These are phyloP conservation scores for Hyposoter dolosus DNA, from an alignment of 2,888 invertebrate species.

Conservation along the genomic window DNA sequence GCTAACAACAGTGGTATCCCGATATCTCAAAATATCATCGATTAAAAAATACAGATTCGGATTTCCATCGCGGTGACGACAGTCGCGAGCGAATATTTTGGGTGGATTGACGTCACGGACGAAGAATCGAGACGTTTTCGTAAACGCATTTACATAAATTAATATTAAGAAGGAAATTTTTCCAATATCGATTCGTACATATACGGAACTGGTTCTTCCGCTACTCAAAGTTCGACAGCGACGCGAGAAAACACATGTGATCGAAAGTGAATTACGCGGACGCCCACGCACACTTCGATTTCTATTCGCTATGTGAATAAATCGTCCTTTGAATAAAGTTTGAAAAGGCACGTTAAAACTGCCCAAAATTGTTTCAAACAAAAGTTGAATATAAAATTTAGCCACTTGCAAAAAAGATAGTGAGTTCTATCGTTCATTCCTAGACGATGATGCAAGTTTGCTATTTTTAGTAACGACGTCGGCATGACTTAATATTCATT, in stretches of 20 bases:
- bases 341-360: neutral
- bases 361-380: neutral
- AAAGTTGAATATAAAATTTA: neutral
- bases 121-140: conserved; percentile 3
- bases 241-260: neutral
- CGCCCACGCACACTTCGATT: neutral
- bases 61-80: neutral
- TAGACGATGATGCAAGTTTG: neutral
- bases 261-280: neutral
- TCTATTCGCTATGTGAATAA: neutral
- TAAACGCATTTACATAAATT: neutral
- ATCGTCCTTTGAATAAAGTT: neutral
- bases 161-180: neutral
- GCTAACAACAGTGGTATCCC: too few relatives aligned
- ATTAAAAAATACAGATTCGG: neutral
- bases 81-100: neutral
- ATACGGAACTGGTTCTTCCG: neutral
- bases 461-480: neutral
- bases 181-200: neutral
- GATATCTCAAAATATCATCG: neutral
- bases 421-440: neutral
- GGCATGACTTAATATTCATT: neutral
- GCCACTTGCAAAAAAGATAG: neutral
- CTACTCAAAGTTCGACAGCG: neutral
- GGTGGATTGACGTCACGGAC: neutral